A percentile compares a stretch with the other conserved stretches of the same genome.
Evolutionary conservation across 1,140 invertebrate species (phyloP).

Genomic region (Macrocentrus cingulum): DNA sequence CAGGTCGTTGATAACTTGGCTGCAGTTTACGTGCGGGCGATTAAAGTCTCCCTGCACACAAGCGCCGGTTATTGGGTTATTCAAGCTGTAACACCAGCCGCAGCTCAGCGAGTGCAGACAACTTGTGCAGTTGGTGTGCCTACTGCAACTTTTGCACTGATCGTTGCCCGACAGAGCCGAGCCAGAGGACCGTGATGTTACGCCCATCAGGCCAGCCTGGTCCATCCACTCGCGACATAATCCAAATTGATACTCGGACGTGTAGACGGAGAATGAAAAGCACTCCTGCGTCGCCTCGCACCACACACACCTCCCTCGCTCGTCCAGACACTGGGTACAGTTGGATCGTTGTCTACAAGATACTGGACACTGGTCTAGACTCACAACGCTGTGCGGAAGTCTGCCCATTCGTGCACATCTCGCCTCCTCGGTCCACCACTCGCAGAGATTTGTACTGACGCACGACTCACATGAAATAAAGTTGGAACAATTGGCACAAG

Average conservation of each 20-base stretch:
- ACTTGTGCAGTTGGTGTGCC: conserved; percentile 74
- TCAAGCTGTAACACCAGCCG: conserved; percentile 89
- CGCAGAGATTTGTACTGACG: conserved; percentile 72
- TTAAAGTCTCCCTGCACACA: conserved; percentile 82
- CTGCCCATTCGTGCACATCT: conserved; percentile 79
- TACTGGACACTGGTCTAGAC: conserved; percentile 68
- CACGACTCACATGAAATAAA: conserved; percentile 84
- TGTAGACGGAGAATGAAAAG: conserved; percentile 93
- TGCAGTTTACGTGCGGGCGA: conserved; percentile 69
- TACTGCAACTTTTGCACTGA: conserved; percentile 80
- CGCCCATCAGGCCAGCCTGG: conserved; percentile 63
- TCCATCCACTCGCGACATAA: conserved; percentile 92
- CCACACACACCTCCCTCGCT: conserved; percentile 89
- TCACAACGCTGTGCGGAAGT: conserved; percentile 66
- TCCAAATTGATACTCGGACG: conserved; percentile 90
- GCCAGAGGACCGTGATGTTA: conserved; percentile 45
- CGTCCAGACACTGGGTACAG: conserved; percentile 82
- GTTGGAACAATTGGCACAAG: conserved; percentile 85
- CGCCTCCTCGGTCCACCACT: conserved; percentile 84
- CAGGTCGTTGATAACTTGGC: conserved; percentile 54
- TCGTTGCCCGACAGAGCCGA: conserved; percentile 55
- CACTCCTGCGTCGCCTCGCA: conserved; percentile 89
- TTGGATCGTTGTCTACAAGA: conserved; percentile 74
- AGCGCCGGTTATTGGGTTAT: conserved; percentile 82
- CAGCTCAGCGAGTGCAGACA: conserved; percentile 84